These are phyloP conservation scores for Baryphthengus martii DNA, from an alignment of 2,113 vertebrate genomes.

Conservation along the genomic window DNA sequence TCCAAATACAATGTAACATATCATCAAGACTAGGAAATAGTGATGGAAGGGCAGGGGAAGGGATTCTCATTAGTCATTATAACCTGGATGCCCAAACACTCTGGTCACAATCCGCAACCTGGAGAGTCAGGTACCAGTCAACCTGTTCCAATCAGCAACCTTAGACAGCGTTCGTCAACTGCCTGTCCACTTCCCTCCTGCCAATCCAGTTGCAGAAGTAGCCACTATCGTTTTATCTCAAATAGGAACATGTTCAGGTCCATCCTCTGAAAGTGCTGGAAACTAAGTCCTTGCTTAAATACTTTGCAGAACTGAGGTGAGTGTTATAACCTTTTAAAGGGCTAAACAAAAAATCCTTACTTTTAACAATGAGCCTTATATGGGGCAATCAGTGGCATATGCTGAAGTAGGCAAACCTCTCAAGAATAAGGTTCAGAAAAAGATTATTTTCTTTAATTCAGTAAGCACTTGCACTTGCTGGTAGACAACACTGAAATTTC, in stretches of 20 bases:
- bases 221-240: not conserved
- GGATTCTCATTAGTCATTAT: not conserved
- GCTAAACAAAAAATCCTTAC: not conserved
- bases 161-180: not conserved
- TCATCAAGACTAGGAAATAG: not conserved
- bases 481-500: not conserved
- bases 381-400: not conserved
- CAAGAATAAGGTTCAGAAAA: not conserved
- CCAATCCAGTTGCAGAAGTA: not conserved
- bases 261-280: not conserved
- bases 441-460: not conserved
- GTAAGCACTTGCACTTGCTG: not conserved
- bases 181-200: not conserved
- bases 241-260: not conserved
- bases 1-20: not conserved
- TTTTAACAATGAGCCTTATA: not conserved
- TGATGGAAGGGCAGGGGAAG: not conserved
- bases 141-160: rapidly evolving
- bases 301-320: not conserved
- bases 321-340: not conserved
- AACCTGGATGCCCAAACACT: not conserved
- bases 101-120: not conserved
- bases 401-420: not conserved
- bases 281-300: not conserved
- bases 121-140: not conserved